Evolutionary conservation across 2,113 vertebrate genomes (phyloP), one percentile per base, ranked within the genome.

Genomic region (Coregonus clupeaformis): DNA sequence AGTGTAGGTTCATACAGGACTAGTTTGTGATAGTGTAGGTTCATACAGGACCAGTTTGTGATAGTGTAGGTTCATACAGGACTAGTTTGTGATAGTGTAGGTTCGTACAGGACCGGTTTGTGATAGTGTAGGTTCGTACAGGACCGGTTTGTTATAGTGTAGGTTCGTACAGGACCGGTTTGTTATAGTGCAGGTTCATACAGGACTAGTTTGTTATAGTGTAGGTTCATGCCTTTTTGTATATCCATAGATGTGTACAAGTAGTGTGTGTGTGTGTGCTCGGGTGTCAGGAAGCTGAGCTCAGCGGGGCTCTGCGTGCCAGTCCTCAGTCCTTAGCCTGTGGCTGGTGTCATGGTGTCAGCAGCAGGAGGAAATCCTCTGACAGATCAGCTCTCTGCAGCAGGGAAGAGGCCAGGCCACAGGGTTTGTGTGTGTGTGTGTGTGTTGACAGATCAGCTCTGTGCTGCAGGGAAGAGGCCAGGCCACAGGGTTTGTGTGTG

Each of bases 301-400:
- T 57, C 57, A 16, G 47, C n/a, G 62, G 80, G 66, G 68, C 65
- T 14, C 32, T 52, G 73, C 76, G 79, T 93, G 93, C 49, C 49
- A 52, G 49, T 18, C 49, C 16, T 91, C 89, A 86, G 69, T 62
- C 83, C 52, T 64, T 66, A 47, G 76, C 78, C 72, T 84, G 87
- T 22, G 88, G 88, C 90, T 82, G 63, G 55, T 77, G 82, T 65
- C 49, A 14, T 52, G 16, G 16, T 52, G 49, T 52, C 12, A 18
- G 49, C 45, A 74, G 79, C 45, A 74, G 78, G 71, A 92, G 93
- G 93, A 94, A 94, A 88, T 83, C 36, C 69, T 57, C 72, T 90
- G 92, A 92, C 92, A 94, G 88, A 93, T 93, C 92, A 90, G 85
- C 75, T 73, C 80, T 14, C 72, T 81, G 89, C 91, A 94, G 91